phyloP scores from a whole-genome alignment of 2,888 invertebrate species.

The Chesias legatella region DNA sequence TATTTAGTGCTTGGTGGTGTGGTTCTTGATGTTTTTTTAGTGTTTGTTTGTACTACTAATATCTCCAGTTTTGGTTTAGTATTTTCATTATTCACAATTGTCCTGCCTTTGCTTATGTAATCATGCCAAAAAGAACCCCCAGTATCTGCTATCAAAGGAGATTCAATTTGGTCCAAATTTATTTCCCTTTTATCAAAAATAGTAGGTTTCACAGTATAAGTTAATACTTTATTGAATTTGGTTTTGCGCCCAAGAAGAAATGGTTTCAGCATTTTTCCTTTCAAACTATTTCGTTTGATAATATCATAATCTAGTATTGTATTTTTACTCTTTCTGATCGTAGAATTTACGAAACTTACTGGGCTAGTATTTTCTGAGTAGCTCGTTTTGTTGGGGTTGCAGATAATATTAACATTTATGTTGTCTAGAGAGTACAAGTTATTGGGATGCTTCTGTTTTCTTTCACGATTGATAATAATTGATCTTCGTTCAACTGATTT shows the following conservation, averaged over 20 bases:
- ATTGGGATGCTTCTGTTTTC: slow-evolving; percentile 26
- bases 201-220: slow-evolving; percentile 21
- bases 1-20: not conserved
- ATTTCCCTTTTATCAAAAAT: slow-evolving; percentile 29
- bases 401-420: slow-evolving; percentile 60
- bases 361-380: not conserved
- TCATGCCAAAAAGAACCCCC: slow-evolving; percentile 46
- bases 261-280: not conserved
- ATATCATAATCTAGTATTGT: slow-evolving; percentile 3
- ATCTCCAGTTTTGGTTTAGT: slow-evolving; percentile 4
- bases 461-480: not conserved
- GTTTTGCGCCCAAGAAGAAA: too few relatives aligned
- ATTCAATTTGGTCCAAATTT: slow-evolving; percentile 30
- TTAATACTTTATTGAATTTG: slow-evolving; percentile 33
- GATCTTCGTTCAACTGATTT: slow-evolving; percentile 27
- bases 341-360: not conserved
- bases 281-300: slow-evolving; percentile 32
- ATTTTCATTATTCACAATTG: slow-evolving; percentile 1
- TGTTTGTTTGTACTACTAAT: slow-evolving; percentile 3
- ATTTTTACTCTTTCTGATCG: not conserved
- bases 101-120: slow-evolving; percentile 32
- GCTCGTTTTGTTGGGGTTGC: slow-evolving; percentile 34
- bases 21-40: slow-evolving; percentile 2
- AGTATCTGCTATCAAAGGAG: slow-evolving; percentile 39
- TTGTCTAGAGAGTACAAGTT: slow-evolving; percentile 54